Evolutionary conservation across 2,888 invertebrate species (phyloP).

Genomic region (Hyposoter dolosus): DNA sequence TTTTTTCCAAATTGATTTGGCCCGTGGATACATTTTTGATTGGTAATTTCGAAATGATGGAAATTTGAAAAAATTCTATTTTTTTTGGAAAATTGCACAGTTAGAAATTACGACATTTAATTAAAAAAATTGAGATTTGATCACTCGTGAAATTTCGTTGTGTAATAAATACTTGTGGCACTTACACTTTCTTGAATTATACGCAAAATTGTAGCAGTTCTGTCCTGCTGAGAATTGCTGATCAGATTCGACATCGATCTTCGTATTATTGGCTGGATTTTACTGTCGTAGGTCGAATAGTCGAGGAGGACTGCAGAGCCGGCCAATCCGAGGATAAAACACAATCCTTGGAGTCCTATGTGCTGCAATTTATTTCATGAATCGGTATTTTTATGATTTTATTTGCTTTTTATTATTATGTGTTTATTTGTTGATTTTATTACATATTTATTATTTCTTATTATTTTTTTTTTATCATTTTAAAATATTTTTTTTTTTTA

Average conservation of each 20-base stretch:
- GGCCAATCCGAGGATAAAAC: conserved; percentile 90
- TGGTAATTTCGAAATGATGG: too few relatives aligned
- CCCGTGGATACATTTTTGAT: too few relatives aligned
- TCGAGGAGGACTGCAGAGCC: conserved; percentile 92
- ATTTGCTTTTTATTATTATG: too few relatives aligned
- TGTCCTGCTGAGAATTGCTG: conserved; percentile 90
- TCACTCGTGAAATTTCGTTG: background rate
- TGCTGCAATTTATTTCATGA: conserved; percentile 86
- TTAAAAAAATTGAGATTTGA: background rate
- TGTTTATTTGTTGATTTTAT: too few relatives aligned
- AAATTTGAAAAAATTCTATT: too few relatives aligned
- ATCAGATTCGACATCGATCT: conserved; percentile 91
- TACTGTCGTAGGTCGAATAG: conserved; percentile 92
- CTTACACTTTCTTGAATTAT: conserved; percentile 95
- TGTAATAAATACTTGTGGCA: background rate
- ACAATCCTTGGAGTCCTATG: conserved; percentile 89
- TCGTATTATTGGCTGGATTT: conserved; percentile 91
- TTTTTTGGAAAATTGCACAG: too few relatives aligned
- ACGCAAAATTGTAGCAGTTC: conserved; percentile 89
- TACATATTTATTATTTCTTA: too few relatives aligned
- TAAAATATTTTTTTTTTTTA: too few relatives aligned
- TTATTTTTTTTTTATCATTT: too few relatives aligned
- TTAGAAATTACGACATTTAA: too few relatives aligned
- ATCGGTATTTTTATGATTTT: background rate
- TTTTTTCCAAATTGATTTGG: too few relatives aligned